Evolutionary conservation across 1,140 invertebrate species (phyloP).

Genomic region (Triops cancriformis): DNA sequence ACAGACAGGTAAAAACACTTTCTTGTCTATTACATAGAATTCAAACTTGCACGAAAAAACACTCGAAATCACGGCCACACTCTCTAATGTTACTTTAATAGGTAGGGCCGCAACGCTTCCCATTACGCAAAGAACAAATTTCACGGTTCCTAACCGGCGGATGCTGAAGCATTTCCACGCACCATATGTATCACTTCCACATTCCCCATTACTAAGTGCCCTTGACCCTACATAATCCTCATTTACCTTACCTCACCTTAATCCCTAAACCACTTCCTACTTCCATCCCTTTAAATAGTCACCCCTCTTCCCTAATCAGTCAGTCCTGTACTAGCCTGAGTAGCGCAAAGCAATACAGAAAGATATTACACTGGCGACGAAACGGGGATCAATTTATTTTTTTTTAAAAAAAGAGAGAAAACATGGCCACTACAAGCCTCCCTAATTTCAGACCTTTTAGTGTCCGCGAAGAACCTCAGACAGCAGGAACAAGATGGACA

Average conservation of each 20-base stretch:
- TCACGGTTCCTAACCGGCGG: slow-evolving; percentile 68
- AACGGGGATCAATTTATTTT: too few species aligned
- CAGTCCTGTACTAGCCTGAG: too few species aligned
- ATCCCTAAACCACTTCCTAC: too few species aligned
- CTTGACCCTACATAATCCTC: too few species aligned
- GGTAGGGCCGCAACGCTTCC: slow-evolving; percentile 82
- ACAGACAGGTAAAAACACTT: slow-evolving; percentile 41
- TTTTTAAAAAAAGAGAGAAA: neutral
- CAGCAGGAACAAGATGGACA: neutral
- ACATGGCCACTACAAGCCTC: neutral
- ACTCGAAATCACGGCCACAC: slow-evolving; percentile 87
- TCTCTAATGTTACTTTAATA: slow-evolving; percentile 86
- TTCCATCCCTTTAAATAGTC: too few species aligned
- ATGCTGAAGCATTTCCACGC: slow-evolving; percentile 89
- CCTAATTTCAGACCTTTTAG: neutral
- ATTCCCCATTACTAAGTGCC: too few species aligned
- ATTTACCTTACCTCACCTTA: too few species aligned
- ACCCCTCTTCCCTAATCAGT: too few species aligned
- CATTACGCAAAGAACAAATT: slow-evolving; percentile 69
- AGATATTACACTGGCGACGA: neutral
- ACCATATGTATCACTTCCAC: too few species aligned
- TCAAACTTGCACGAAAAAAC: slow-evolving; percentile 84
- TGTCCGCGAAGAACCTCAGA: neutral
- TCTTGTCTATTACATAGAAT: slow-evolving; percentile 92
- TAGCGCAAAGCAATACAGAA: neutral